A percentile compares a stretch with the other conserved stretches of the same genome.
Conservation (phyloP, 2,113 vertebrate species). For the Forbesichthys agassizii region DNA sequence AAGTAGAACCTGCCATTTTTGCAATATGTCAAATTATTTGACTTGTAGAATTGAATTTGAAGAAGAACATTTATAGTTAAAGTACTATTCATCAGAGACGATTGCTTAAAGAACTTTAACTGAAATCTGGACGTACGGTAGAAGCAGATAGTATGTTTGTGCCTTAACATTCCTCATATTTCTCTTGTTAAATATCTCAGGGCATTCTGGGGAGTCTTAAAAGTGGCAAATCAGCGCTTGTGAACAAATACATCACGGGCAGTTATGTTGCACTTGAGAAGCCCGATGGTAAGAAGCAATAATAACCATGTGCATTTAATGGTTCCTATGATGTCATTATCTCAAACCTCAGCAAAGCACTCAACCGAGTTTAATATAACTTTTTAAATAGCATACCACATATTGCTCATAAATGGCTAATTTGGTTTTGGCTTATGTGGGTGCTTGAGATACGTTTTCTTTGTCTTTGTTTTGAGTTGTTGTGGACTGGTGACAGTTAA, state of each 20-base stretch:
- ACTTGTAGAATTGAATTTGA: no score
- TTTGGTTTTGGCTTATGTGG: no score
- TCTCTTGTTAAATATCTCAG: constrained; percentile 61
- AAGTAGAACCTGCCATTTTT: background rate
- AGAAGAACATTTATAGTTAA: no score
- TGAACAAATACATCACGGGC: constrained; percentile 92
- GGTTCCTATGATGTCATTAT: background rate
- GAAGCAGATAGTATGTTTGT: background rate
- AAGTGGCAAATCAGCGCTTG: constrained; percentile 89
- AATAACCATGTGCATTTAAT: background rate
- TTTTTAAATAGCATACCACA: no score
- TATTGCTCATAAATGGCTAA: no score
- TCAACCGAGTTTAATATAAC: background rate
- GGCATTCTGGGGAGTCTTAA: constrained; percentile 87
- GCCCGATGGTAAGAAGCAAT: constrained; percentile 80
- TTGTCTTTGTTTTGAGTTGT: background rate
- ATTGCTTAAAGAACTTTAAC: background rate
- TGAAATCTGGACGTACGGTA: background rate
- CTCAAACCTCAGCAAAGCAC: no score
- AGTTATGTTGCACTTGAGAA: constrained; percentile 87
- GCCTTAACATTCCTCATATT: constrained; percentile 35
- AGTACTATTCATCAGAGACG: background rate
- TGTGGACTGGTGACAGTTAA: no score
- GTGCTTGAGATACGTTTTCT: no score
- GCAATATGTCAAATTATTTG: no score